Percentiles rank a stretch among this genome's conserved stretches.
Conservation (phyloP, 2,113 vertebrate species). For the Gambusia holbrooki region DNA sequence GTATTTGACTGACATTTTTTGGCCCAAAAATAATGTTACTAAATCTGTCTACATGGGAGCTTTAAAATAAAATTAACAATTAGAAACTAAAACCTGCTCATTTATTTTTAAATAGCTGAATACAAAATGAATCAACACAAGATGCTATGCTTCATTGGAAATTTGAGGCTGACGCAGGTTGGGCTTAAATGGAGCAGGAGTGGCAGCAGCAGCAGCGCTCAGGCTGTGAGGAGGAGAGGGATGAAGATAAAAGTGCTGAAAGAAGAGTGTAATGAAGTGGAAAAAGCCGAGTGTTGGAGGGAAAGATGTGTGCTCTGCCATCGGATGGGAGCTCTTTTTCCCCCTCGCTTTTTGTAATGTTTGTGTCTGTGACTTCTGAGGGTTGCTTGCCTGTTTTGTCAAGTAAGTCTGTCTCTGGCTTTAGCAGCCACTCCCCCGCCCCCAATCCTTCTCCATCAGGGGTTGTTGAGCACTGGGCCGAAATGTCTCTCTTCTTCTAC, state of each 20-base stretch:
- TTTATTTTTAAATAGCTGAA: conserved; percentile 72
- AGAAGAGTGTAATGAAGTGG: conserved; percentile 70
- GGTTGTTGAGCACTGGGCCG: conserved; percentile 65
- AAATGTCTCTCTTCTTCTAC: conserved; percentile 68
- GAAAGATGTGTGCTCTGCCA: conserved; percentile 43
- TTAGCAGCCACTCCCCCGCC: conserved; percentile 29
- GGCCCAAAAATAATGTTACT: conserved; percentile 49
- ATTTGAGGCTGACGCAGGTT: conserved; percentile 64
- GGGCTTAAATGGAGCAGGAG: conserved; percentile 50
- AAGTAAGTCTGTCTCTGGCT: conserved; percentile 43
- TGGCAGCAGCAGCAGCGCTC: conserved; percentile 54
- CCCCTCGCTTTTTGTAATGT: background rate
- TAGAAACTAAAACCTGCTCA: conserved; percentile 59
- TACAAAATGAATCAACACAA: conserved; percentile 71
- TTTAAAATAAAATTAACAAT: conserved; percentile 55
- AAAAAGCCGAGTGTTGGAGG: conserved; percentile 62
- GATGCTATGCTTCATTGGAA: conserved; percentile 71
- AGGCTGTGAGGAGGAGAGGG: conserved; percentile 41
- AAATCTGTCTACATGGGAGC: conserved; percentile 56
- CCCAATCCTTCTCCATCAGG: conserved; percentile 68
- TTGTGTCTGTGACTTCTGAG: conserved; percentile 52
- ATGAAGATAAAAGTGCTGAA: conserved; percentile 65
- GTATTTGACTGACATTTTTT: conserved; percentile 43
- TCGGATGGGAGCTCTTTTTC: conserved; percentile 22
- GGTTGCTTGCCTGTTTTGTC: conserved; percentile 61